Evolutionary conservation across 2,797 vertebrate species (phyloP), one percentile per base, ranked within the genome.

Genomic region (Anisognathus igniventris): DNA sequence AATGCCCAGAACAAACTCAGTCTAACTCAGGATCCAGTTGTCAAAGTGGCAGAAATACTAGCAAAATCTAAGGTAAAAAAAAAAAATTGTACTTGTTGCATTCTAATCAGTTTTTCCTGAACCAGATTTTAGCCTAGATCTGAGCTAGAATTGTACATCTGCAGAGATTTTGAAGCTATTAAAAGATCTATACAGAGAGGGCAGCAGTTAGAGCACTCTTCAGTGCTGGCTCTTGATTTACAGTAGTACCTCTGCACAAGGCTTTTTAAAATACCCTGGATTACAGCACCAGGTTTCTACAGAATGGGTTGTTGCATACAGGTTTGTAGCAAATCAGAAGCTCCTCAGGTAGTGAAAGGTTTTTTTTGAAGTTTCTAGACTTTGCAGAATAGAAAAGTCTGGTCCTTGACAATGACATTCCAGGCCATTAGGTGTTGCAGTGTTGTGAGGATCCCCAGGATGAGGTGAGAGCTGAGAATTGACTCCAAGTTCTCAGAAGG

Each of bases 21-120:
- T 88, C 95, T 98, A 75, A 98, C 98, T 96, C 99, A 99, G 97
- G 98, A 99, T 86, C 99, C 99, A 44, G 91, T 98, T 57, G 98
- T 99, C 65, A 99, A 98, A 98, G 99, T 99, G 97, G 98, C 98
- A 97, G 99, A 99, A 96, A 98, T 99, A 97, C 93, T 98, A 76
- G 94, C 98, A 92, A 99, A 99, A 97, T 98, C 99, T 73, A 99
- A 99, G 98, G 99, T 99, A 80, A 80, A 97, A 97, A 89, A 33
- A 42, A 47, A 39, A 0, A 10, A 4, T 19, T 45, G 8, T 60
- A 50, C 2, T 7, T 58, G 31, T 39, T 86, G 33, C 15, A 13
- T 77, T 91, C 6, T 47, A 44, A 2, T 25, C 35, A 35, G 20
- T 17, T 65, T 74, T 74, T 67, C 21, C 31, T 58, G 16, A 77